Evolutionary conservation across 2,888 invertebrate genomes (phyloP).

Genomic region (Gymnosoma rotundatum): DNA sequence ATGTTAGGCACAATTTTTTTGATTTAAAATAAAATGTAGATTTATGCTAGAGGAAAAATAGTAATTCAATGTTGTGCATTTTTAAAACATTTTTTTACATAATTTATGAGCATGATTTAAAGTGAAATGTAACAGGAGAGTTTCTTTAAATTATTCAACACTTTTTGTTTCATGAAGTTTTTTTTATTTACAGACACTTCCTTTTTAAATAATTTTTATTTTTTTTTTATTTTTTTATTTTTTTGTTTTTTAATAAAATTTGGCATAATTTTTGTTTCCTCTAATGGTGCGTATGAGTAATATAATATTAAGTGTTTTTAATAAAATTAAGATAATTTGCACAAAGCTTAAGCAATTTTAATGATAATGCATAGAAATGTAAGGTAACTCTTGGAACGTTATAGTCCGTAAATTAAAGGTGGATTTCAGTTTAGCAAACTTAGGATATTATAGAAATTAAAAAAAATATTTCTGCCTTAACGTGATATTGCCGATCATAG

Average conservation of each 20-base stretch:
- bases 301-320: not conserved
- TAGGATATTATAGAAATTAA: too few species aligned
- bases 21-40: not conserved
- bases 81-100: not conserved
- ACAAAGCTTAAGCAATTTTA: not conserved
- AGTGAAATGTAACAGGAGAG: not conserved
- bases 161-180: not conserved
- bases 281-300: not conserved
- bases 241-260: too few species aligned
- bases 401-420: too few species aligned
- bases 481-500: too few species aligned
- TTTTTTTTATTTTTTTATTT: too few species aligned
- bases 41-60: constrained; percentile 9
- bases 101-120: not conserved
- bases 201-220: too few species aligned
- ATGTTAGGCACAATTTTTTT: not conserved
- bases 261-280: too few species aligned
- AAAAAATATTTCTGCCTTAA: too few species aligned
- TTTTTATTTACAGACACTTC: too few species aligned
- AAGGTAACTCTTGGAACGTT: too few species aligned
- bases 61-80: not conserved
- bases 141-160: constrained; percentile 3
- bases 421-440: too few species aligned
- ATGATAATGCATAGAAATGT: too few species aligned
- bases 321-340: not conserved